Base-by-base conservation (phyloP, 2,113 vertebrate genomes). In the Upupa epops region DNA sequence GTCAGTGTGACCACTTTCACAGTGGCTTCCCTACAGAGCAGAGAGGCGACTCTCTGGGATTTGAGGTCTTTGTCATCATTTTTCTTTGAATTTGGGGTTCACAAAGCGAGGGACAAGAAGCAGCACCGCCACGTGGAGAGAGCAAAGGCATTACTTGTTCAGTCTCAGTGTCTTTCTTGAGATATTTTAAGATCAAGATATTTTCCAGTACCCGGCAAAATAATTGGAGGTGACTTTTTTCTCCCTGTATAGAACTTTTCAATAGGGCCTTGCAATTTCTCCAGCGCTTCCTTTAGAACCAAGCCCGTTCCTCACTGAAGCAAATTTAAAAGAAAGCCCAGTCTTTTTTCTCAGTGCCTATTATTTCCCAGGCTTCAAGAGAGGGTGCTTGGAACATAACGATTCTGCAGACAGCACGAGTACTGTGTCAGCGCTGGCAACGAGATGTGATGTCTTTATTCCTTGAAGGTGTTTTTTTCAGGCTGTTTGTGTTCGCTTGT, bases 121-220 rank as follows among this genome's bases (percentile, higher is more conserved):
- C 42, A 78, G 15, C 51, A 40, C 37, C 0, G 21, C 36, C 52
- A 89, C 60, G 31, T 11, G 22, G 36, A 75, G 61, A 68, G 58
- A 90, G 36, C 28, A 92, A 79, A 94, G 18, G 26, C 28, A 54
- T 86, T 86, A 14, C 46, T 49, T 88, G 81, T 81, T 84, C 32
- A 81, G 22, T 64, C 45, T 68, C 28, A 29, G 88, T 54, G 46
- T 88, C 73, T 77, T 92, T 90, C 81, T 91, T 56, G 75, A 84
- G 73, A 10, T 92, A 83, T 93, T 89, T 95, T 85, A 88, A 86
- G 82, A 95, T 45, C 48, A 79, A 71, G 56, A 42, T 90, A 76
- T 82, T 94, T 94, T 90, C n/a, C 63, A 90, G 68, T 24, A 48
- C 32, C 3, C 36, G 51, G 24, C n/a, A 93, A 94, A 82, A 79